Evolutionary conservation across 2,888 invertebrate species (phyloP).

Genomic region (Dryobota labecula): DNA sequence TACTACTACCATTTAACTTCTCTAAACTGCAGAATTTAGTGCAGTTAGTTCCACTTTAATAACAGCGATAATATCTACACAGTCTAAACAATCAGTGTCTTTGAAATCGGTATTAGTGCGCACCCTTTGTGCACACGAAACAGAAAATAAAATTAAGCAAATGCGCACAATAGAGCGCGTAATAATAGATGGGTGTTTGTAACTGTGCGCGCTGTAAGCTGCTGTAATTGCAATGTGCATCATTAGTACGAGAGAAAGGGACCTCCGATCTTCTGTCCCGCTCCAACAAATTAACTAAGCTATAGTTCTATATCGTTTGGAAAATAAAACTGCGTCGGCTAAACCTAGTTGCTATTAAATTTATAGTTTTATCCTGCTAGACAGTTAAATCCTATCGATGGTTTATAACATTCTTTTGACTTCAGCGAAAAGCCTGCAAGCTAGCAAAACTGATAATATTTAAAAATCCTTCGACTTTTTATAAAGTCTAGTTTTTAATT

Average conservation of each 20-base stretch:
- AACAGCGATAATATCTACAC: conserved; percentile 33
- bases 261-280: conserved; percentile 40
- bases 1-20: conserved; percentile 7
- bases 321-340: conserved; percentile 43
- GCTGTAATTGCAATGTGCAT: conserved; percentile 80
- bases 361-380: conserved; percentile 22
- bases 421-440: background rate
- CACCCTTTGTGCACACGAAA: conserved; percentile 52
- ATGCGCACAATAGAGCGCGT: conserved; percentile 68
- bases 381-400: conserved; percentile 25
- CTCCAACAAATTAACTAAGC: conserved; percentile 60
- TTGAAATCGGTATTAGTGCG: conserved; percentile 42
- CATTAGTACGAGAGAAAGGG: conserved; percentile 72
- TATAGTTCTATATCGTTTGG: conserved; percentile 59
- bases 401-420: conserved; percentile 25
- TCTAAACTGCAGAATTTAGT: background rate
- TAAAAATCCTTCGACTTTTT: background rate
- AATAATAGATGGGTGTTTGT: conserved; percentile 78
- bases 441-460: background rate
- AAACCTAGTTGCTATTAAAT: conserved; percentile 40
- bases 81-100: conserved; percentile 49
- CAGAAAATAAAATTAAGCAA: conserved; percentile 71
- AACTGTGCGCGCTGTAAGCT: conserved; percentile 73
- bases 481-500: conserved; percentile 28
- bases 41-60: conserved; percentile 15